Evolutionary conservation across 1,140 invertebrate genomes (phyloP), one percentile per base, ranked within the genome.

Genomic region (Lepidotrigona ventralis): DNA sequence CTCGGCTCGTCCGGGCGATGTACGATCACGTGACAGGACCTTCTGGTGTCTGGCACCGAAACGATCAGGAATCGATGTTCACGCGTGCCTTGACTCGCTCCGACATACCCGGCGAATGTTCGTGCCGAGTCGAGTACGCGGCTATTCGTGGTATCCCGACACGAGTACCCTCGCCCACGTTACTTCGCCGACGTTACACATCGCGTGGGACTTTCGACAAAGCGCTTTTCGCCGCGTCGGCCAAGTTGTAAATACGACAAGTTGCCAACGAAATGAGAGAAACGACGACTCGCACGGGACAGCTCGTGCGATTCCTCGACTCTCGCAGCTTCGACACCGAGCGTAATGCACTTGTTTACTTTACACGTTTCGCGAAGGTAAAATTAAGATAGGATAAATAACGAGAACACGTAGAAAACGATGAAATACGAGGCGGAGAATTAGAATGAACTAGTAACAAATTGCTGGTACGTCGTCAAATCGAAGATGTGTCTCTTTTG

Each of bases 1-100:
- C 8, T 8, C 39, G 33, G 5, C 71, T 19, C 74, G 63, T 78
- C 54, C 66, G 66, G 54, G 81, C 81, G 33, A 83, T 83, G 68
- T 71, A 83, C 74, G 81, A 83, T 83, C 75, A 78, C 81, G 74
- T 83, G 81, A 78, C 81, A 83, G 81, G 46, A 83, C 64, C 81
- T 83, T 83, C 54, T 83, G 81, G 81, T 83, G 81, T 78, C 81
- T 83, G 81, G 81, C 81, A 83, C 81, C 75, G 75, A 83, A 83
- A 83, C 81, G 81, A 83, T 83, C 81, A 83, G 74, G 74, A 83
- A 83, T 83, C 75, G 81, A 83, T 83, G 81, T 83, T 83, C 81
- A 83, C 81, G 81, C 81, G 81, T 83, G 73, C 81, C 81, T 83
- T 21, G 81, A 83, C 74, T 63, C 64, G 81, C 14, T 23, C 81